Base-by-base conservation (phyloP, 2,888 invertebrate species). In the Aplocera efformata region DNA sequence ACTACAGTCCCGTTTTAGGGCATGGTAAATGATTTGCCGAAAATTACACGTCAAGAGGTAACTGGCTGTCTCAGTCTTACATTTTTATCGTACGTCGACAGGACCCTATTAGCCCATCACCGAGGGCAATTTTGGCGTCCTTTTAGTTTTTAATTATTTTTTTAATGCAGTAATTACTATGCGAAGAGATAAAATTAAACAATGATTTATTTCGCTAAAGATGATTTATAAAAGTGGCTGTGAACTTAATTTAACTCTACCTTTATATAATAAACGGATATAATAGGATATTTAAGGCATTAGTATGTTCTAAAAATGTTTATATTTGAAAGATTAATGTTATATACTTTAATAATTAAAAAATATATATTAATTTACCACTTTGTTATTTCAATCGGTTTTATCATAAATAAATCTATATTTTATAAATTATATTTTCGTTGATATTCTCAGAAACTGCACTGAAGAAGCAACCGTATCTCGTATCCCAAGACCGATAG, bases 1-100 rank as follows among this genome's bases (percentile, higher is more conserved):
- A 57, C 57, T 52, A 59, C 54, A 64, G 26, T 58, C 13, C 13
- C 13, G 13, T 2, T 56, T 70, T 62, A 51, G 43, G 53, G 37
- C 59, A 58, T 46, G 80, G 83, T 82, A 77, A 83, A 84, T 84
- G 80, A 72, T 71, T 64, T 67, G 61, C 74, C 81, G 73, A 83
- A 86, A 85, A 86, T 85, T 85, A 83, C 84, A 82, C 76, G 85
- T 85, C 85, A 83, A 75, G 60, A 78, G 70, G 74, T 79, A 83
- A 84, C 79, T 63, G 73, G 67, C 73, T 74, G 81, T 78, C 84
- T 63, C 60, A 53, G 55, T 65, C 65, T 78, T 81, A 84, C 76
- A 71, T 82, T 81, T 85, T 86, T 83, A 85, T 85, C 78, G 58
- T 58, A 69, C 72, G 77, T 76, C 73, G 76, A 69, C 70, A 67